These are phyloP conservation scores for Chelonia mydas DNA, from an alignment of 2,797 vertebrate species.

Conservation along the genomic window DNA sequence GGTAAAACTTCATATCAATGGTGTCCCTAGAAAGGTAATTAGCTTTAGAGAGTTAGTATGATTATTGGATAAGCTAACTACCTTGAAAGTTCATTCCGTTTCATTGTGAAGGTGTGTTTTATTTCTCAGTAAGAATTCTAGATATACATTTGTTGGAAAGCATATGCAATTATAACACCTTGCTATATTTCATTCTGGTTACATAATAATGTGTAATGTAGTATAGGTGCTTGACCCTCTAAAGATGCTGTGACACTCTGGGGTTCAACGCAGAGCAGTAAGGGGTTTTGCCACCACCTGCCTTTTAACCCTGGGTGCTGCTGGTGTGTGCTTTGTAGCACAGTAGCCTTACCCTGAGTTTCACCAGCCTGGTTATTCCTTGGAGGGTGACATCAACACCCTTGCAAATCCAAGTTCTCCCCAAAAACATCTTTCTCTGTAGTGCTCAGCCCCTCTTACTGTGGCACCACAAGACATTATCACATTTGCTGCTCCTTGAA, in stretches of 20 bases:
- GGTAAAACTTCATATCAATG: conserved; percentile 99
- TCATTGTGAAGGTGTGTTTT: neutral
- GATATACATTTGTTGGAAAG: neutral
- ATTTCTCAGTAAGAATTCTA: neutral
- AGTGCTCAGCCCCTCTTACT: neutral
- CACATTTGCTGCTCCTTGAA: neutral
- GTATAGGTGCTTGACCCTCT: neutral
- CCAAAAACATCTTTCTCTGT: neutral
- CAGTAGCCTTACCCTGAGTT: neutral
- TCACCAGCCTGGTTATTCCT: neutral
- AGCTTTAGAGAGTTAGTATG: rapidly evolving
- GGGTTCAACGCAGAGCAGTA: neutral
- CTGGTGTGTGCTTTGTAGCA: neutral
- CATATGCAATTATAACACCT: neutral
- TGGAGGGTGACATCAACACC: neutral
- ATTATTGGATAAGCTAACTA: neutral
- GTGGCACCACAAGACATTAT: neutral
- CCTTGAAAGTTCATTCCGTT: neutral
- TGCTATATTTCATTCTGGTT: neutral
- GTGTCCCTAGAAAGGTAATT: conserved; percentile 96
- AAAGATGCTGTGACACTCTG: neutral
- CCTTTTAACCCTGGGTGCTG: neutral
- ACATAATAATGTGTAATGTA: neutral
- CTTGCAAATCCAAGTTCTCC: neutral
- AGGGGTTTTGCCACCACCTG: neutral